phyloP scores from a whole-genome alignment of 2,888 invertebrate genomes.

The Drosophila tanythrix region DNA sequence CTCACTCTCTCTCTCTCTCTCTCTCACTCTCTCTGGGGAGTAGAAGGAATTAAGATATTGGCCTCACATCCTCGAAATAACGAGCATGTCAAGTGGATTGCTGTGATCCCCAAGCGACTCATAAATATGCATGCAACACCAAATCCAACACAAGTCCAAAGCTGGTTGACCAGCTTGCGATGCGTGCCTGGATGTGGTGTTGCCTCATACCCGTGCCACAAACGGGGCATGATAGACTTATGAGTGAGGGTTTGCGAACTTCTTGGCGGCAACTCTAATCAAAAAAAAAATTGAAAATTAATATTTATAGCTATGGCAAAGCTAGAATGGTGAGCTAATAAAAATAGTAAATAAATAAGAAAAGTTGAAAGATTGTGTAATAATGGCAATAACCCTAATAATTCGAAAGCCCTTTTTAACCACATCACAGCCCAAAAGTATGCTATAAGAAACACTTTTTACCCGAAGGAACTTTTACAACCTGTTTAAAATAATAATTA shows the following conservation, averaged over 20 bases:
- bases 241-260: background rate
- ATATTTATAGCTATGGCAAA: too few relatives aligned
- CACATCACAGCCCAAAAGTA: slow-evolving; percentile 25
- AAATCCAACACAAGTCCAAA: slow-evolving; percentile 39
- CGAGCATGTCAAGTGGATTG: slow-evolving; percentile 48
- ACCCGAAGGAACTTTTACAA: background rate
- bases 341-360: background rate
- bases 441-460: slow-evolving; percentile 6
- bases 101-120: slow-evolving; percentile 56
- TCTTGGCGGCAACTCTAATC: too few relatives aligned
- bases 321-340: too few relatives aligned
- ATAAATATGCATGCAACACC: slow-evolving; percentile 69
- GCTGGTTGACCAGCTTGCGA: slow-evolving; percentile 35
- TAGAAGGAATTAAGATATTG: slow-evolving; percentile 52
- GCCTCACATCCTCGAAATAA: slow-evolving; percentile 52
- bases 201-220: slow-evolving; percentile 15
- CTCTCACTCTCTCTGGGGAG: background rate
- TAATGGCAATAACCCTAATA: background rate
- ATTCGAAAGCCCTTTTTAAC: background rate
- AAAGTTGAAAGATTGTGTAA: background rate
- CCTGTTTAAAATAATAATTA: background rate
- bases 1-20: background rate
- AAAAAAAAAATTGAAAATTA: too few relatives aligned
- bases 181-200: slow-evolving; percentile 45
- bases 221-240: slow-evolving; percentile 20